These are phyloP conservation scores for Sympetrum striolatum DNA, from an alignment of 2,888 invertebrate genomes.

Conservation along the genomic window DNA sequence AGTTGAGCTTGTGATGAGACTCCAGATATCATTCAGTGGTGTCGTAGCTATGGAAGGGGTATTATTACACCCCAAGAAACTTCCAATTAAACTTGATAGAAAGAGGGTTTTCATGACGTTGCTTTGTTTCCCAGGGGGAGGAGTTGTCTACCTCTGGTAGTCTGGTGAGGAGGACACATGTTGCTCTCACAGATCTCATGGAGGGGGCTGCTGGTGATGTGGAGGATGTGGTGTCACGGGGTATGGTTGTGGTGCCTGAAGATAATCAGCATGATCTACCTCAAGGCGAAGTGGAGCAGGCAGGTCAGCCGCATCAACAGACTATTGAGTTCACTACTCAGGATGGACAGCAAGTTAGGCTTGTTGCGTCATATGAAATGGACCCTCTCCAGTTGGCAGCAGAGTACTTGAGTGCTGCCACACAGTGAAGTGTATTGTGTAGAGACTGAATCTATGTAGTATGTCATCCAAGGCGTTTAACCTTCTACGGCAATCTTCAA, in stretches of 20 bases:
- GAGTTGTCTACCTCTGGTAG: slow-evolving; percentile 1
- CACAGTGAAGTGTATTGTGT: not conserved
- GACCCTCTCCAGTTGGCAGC: slow-evolving; percentile 57
- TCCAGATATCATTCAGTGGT: too few species aligned
- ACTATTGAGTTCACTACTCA: slow-evolving; percentile 64
- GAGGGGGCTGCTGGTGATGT: slow-evolving; percentile 16
- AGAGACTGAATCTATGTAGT: not conserved
- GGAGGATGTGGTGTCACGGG: slow-evolving; percentile 9
- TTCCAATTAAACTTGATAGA: too few species aligned
- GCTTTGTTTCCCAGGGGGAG: not conserved
- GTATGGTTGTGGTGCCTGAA: slow-evolving; percentile 49
- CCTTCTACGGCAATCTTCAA: not conserved
- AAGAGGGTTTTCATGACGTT: too few species aligned
- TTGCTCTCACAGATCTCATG: slow-evolving; percentile 7
- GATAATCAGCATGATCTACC: slow-evolving; percentile 55
- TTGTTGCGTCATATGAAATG: slow-evolving; percentile 67
- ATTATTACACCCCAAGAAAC: too few species aligned
- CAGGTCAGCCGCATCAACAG: slow-evolving; percentile 54
- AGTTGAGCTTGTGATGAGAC: too few species aligned
- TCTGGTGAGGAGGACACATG: slow-evolving; percentile 11
- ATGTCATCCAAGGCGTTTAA: not conserved
- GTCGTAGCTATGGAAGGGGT: too few species aligned
- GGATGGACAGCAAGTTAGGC: slow-evolving; percentile 66
- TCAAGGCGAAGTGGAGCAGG: slow-evolving; percentile 54
- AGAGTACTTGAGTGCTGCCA: slow-evolving; percentile 20